A percentile compares a stretch with the other conserved stretches of the same genome.
Evolutionary conservation across 2,113 vertebrate species (phyloP).

Genomic region (Daubentonia madagascariensis): DNA sequence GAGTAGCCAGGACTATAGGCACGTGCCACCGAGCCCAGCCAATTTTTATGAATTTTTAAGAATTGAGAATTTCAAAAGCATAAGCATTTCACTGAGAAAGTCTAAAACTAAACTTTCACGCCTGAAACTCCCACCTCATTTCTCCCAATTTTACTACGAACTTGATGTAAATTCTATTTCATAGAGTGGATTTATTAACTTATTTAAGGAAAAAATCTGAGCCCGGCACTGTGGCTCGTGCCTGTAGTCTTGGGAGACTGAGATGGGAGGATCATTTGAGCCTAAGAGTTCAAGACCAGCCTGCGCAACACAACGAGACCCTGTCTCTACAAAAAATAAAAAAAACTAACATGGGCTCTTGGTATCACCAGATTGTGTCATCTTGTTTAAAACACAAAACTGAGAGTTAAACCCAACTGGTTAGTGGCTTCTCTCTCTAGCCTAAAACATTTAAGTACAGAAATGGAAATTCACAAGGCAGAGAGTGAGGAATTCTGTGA

Average conservation of each 20-base stretch:
- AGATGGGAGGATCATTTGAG: too few species aligned
- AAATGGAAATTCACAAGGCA: not conserved
- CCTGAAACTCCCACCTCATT: not conserved
- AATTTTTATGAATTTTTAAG: not conserved
- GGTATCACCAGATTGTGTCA: not conserved
- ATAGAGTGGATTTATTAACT: not conserved
- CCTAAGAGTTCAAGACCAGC: too few species aligned
- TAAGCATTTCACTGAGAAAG: not conserved
- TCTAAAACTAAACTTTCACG: not conserved
- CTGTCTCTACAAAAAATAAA: too few species aligned
- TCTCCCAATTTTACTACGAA: not conserved
- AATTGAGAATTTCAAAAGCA: not conserved
- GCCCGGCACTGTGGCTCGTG: not conserved
- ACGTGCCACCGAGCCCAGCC: not conserved
- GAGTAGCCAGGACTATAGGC: not conserved
- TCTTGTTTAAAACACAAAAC: conserved; percentile 1
- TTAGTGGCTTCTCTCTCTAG: not conserved
- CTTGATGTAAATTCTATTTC: not conserved
- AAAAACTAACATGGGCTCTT: not conserved
- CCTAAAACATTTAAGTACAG: not conserved
- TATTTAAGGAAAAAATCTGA: not conserved
- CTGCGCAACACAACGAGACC: too few species aligned
- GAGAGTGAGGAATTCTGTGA: not conserved
- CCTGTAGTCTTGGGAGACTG: too few species aligned
- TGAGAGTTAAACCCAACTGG: not conserved